Conservation (phyloP, 2,113 vertebrate genomes). For the Aphyosemion australe region DNA sequence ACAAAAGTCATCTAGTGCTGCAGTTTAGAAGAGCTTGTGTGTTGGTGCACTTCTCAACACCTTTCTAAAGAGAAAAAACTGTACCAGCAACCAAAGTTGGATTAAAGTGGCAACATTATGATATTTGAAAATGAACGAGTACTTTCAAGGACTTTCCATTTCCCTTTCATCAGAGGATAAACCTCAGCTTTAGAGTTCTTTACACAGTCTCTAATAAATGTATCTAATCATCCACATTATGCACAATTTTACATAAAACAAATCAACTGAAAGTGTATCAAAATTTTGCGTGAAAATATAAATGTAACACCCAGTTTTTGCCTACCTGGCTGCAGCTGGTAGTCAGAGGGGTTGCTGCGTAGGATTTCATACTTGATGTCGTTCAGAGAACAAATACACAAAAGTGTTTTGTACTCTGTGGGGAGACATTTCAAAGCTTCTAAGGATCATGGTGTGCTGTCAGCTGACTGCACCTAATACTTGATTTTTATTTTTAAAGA, state of each 20-base stretch:
- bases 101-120: conserved; percentile 29
- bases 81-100: conserved; percentile 17
- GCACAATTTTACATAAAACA: conserved; percentile 10
- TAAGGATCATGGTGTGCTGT: conserved; percentile 36
- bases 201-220: conserved; percentile 22
- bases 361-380: conserved; percentile 28
- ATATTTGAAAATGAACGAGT: conserved; percentile 28
- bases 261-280: conserved; percentile 5
- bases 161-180: conserved; percentile 26
- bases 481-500: conserved; percentile 44
- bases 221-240: conserved; percentile 16
- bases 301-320: conserved; percentile 19
- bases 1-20: neutral
- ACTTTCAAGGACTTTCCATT: conserved; percentile 20
- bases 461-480: conserved; percentile 34
- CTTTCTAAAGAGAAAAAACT: conserved; percentile 10
- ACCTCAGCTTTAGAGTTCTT: conserved; percentile 18
- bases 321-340: conserved; percentile 15
- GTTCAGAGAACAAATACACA: conserved; percentile 59
- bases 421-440: conserved; percentile 61
- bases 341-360: conserved; percentile 23
- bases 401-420: conserved; percentile 58
- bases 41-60: neutral
- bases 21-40: conserved; percentile 12
- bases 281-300: conserved; percentile 26